These are phyloP conservation scores for Propsilocerus akamusi DNA, from an alignment of 1,140 invertebrate species.

Conservation along the genomic window DNA sequence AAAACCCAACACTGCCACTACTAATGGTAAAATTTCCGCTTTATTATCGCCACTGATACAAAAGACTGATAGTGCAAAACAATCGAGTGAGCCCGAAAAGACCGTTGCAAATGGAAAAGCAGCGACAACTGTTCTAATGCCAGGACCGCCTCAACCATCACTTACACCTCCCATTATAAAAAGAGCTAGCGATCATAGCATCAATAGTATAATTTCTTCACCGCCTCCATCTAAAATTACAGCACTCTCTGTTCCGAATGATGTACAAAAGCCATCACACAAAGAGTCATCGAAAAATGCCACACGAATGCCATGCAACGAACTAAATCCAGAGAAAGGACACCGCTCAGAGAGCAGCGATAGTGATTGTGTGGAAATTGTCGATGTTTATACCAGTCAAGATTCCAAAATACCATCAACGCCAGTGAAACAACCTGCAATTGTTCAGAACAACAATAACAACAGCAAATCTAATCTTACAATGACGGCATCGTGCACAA, in stretches of 20 bases:
- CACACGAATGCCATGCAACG: neutral
- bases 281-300: neutral
- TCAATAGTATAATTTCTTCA: conserved; percentile 13
- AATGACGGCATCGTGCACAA: neutral
- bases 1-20: no score
- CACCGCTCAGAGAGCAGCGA: neutral
- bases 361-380: neutral
- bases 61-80: neutral
- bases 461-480: neutral
- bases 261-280: neutral
- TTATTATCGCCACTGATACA: conserved; percentile 4
- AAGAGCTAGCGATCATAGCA: conserved; percentile 13
- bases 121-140: conserved; percentile 11
- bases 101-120: conserved; percentile 7
- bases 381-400: no score
- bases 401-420: neutral
- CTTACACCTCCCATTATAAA: conserved; percentile 14
- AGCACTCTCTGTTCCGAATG: neutral
- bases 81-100: neutral
- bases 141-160: conserved; percentile 9
- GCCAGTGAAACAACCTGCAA: neutral
- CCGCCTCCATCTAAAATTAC: conserved; percentile 2
- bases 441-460: neutral
- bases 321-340: neutral
- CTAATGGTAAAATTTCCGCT: conserved; percentile 2